phyloP scores from a whole-genome alignment of 2,888 invertebrate species.

The Heteropelma amictum region DNA sequence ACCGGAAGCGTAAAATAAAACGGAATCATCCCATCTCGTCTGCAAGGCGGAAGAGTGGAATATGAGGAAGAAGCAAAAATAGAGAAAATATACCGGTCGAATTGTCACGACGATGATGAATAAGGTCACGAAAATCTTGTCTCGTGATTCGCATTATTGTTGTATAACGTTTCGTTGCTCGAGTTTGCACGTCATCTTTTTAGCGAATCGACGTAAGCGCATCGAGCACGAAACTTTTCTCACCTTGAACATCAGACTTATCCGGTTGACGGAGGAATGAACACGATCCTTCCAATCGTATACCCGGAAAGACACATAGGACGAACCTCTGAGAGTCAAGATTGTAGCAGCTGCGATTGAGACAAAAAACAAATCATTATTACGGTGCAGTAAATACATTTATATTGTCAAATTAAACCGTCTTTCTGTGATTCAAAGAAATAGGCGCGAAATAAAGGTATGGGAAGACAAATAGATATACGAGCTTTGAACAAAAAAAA shows the following conservation, averaged over 20 bases:
- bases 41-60: constrained; percentile 73
- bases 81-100: neutral
- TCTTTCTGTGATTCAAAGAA: too few species aligned
- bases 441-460: too few species aligned
- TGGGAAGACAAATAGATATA: too few species aligned
- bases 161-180: too few species aligned
- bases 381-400: too few species aligned
- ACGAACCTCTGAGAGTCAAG: constrained; percentile 92
- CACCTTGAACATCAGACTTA: constrained; percentile 93
- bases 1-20: constrained; percentile 94
- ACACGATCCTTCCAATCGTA: constrained; percentile 96
- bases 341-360: constrained; percentile 87
- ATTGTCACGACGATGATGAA: constrained; percentile 30
- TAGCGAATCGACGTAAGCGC: neutral
- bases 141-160: constrained; percentile 25
- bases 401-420: too few species aligned
- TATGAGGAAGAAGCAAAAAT: constrained; percentile 36
- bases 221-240: constrained; percentile 55
- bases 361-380: constrained; percentile 6
- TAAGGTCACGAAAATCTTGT: constrained; percentile 37
- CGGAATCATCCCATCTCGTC: constrained; percentile 95
- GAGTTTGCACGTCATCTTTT: too few species aligned
- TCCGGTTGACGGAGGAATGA: constrained; percentile 91
- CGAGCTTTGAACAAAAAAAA: too few species aligned
- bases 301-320: constrained; percentile 94